phyloP scores from a whole-genome alignment of 2,113 vertebrate species.

The Aramus guarauna region DNA sequence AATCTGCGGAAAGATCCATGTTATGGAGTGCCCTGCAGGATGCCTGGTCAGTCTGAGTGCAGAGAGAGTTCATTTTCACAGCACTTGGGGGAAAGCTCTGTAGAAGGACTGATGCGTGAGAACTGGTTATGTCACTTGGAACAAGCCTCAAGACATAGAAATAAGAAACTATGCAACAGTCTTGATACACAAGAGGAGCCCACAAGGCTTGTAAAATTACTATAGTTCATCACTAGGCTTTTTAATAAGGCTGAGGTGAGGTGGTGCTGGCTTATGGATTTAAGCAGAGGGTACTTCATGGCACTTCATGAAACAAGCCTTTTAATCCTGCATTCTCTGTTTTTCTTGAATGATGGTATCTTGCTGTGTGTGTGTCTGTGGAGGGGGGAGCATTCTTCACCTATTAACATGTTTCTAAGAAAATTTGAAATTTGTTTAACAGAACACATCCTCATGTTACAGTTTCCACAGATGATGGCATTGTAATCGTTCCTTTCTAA shows the following conservation, averaged over 20 bases:
- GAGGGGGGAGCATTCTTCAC: not conserved
- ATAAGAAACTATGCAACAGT: not conserved
- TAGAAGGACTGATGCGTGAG: not conserved
- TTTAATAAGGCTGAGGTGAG: not conserved
- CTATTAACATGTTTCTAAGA: not conserved
- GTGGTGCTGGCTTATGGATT: not conserved
- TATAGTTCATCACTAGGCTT: not conserved
- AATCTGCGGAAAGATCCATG: not conserved
- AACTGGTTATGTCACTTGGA: not conserved
- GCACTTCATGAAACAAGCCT: not conserved
- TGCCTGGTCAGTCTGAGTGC: not conserved
- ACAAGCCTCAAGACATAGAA: not conserved
- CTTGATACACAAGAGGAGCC: not conserved
- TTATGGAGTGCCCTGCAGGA: not conserved
- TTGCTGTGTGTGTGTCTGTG: accelerated
- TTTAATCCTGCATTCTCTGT: not conserved
- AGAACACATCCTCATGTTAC: not conserved
- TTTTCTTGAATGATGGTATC: not conserved
- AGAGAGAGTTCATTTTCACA: not conserved
- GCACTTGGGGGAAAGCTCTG: not conserved
- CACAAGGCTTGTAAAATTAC: not conserved
- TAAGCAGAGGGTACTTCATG: not conserved
- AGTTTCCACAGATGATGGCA: not conserved
- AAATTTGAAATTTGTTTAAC: not conserved
- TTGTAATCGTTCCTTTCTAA: not conserved